phyloP scores from a whole-genome alignment of 2,888 invertebrate species.

The Metalampra italica region DNA sequence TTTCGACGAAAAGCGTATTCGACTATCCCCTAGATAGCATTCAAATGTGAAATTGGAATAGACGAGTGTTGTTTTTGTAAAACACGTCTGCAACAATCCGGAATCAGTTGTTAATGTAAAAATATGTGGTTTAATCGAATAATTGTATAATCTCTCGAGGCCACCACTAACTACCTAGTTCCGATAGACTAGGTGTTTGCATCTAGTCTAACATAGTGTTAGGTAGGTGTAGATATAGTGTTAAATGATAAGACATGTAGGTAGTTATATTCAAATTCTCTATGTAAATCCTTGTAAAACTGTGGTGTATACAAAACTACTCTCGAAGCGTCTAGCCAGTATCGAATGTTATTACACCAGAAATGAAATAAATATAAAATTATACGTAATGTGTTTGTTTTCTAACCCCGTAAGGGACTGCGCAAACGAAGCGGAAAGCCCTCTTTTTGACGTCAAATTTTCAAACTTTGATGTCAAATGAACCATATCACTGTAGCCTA shows the following conservation, averaged over 20 bases:
- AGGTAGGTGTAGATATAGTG: conserved; percentile 73
- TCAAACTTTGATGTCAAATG: no score
- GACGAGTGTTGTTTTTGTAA: no score
- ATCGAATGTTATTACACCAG: conserved; percentile 59
- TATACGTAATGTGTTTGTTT: conserved; percentile 30
- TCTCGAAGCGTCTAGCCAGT: conserved; percentile 54
- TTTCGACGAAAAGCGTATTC: no score
- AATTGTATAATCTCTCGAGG: conserved; percentile 11
- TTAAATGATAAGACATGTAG: conserved; percentile 67
- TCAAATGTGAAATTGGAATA: no score
- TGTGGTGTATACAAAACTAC: conserved; percentile 55
- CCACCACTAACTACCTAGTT: conserved; percentile 47
- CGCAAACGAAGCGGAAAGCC: no score
- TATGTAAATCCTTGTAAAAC: conserved; percentile 49
- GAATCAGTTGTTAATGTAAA: no score
- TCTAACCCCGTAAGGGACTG: conserved; percentile 7
- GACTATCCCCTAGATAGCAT: no score
- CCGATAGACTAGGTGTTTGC: conserved; percentile 50
- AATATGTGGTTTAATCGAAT: no score
- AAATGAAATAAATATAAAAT: conserved; percentile 51
- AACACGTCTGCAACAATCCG: no score
- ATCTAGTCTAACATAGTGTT: conserved; percentile 42
- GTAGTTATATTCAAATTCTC: conserved; percentile 70
- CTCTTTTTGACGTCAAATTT: no score
- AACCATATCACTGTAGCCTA: no score